Conservation (phyloP, 2,797 vertebrate species). For the Coendou prehensilis region DNA sequence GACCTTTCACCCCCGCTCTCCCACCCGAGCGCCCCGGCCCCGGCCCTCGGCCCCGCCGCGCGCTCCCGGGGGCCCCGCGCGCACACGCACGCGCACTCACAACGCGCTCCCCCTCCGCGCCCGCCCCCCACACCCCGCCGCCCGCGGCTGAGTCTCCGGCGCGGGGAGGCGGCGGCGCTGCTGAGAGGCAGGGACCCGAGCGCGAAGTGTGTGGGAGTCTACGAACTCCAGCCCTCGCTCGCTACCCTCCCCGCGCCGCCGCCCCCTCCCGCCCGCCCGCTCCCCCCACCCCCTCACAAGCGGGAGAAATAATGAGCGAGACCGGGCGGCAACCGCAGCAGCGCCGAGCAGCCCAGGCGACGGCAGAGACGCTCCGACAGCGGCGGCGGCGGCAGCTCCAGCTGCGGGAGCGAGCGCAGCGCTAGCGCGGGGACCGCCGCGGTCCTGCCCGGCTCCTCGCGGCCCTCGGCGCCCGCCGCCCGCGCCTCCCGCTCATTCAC, state of each 20-base stretch:
- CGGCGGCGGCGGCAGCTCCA: slow-evolving; percentile 79
- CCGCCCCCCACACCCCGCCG: not conserved
- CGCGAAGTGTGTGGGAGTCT: slow-evolving; percentile 84
- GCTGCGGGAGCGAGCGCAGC: slow-evolving; percentile 84
- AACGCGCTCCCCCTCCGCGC: not conserved
- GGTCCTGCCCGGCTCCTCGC: slow-evolving; percentile 76
- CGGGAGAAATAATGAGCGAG: slow-evolving; percentile 86
- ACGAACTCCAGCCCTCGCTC: slow-evolving; percentile 78
- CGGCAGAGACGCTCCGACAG: slow-evolving; percentile 80
- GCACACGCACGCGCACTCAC: not conserved
- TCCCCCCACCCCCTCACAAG: slow-evolving; percentile 65
- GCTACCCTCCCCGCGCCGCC: slow-evolving; percentile 73
- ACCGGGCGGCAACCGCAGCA: slow-evolving; percentile 80
- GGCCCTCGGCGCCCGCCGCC: slow-evolving; percentile 74
- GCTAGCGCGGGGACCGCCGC: slow-evolving; percentile 83
- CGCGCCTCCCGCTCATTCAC: slow-evolving; percentile 82
- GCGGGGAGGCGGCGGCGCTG: slow-evolving; percentile 67
- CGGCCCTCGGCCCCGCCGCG: not conserved
- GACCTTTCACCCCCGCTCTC: slow-evolving; percentile 84
- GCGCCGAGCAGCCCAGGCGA: slow-evolving; percentile 80
- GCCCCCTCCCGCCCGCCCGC: slow-evolving; percentile 17
- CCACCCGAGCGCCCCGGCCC: slow-evolving; percentile 34
- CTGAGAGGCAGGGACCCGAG: slow-evolving; percentile 71
- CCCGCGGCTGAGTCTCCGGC: slow-evolving; percentile 25
- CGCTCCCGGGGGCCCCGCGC: slow-evolving; percentile 26